Evolutionary conservation across 2,797 vertebrate genomes (phyloP).

Genomic region (Coregonus ussuriensis): DNA sequence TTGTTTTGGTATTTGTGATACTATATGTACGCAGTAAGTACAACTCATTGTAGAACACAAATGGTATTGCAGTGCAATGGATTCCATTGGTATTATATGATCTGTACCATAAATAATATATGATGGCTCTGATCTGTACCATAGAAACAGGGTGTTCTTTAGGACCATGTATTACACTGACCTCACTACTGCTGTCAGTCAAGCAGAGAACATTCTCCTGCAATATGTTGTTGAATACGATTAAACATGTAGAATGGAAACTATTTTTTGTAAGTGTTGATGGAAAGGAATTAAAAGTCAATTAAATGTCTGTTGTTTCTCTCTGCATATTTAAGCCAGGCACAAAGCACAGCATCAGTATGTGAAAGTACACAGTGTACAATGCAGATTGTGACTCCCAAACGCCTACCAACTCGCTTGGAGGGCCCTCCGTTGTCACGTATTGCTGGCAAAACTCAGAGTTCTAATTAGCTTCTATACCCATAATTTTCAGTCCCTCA

Average conservation of each 20-base stretch:
- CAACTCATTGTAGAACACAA: constrained; percentile 14
- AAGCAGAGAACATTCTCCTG: constrained; percentile 40
- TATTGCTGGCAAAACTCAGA: too few relatives aligned
- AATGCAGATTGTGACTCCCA: background rate
- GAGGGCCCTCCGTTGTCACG: too few relatives aligned
- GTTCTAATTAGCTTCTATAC: too few relatives aligned
- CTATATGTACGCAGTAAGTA: background rate
- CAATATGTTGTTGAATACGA: constrained; percentile 48
- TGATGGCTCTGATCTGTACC: background rate
- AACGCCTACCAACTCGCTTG: too few relatives aligned
- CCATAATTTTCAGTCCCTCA: too few relatives aligned
- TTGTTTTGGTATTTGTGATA: constrained; percentile 4
- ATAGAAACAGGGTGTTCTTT: background rate
- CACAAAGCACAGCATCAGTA: background rate
- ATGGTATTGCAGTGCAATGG: constrained; percentile 10
- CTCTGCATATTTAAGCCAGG: constrained; percentile 26
- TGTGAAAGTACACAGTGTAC: background rate
- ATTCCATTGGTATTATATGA: constrained; percentile 10
- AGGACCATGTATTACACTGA: constrained; percentile 25
- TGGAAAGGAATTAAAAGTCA: constrained; percentile 73
- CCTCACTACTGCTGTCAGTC: constrained; percentile 34
- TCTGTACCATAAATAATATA: background rate
- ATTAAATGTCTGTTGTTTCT: constrained; percentile 28
- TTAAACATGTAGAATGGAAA: constrained; percentile 31
- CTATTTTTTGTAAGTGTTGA: constrained; percentile 49